Base-by-base conservation (phyloP, 2,888 invertebrate genomes). In the Gymnosoma rotundatum region DNA sequence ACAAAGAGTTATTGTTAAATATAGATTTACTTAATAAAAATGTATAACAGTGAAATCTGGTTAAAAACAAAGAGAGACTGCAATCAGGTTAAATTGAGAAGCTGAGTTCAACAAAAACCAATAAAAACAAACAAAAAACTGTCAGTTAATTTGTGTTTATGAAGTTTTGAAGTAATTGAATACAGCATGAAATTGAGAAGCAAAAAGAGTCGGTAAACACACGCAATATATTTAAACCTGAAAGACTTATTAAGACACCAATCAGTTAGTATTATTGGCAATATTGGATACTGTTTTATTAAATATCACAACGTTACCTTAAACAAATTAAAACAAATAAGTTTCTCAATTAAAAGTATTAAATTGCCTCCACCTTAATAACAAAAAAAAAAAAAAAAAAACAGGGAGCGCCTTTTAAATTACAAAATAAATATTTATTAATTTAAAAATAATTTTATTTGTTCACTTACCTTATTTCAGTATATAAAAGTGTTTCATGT, bases 381-480 rank as follows among this genome's bases (percentile, higher is more conserved):
- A n/a, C n/a, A n/a, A n/a, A n/a, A n/a, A n/a, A n/a, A n/a, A n/a
- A n/a, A n/a, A n/a, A n/a, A n/a, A n/a, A n/a, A 25, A 45, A 63
- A 63, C 0, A 32, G 54, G 74, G 74, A 64, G 74, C 54, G 74
- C 48, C 38, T 67, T 52, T 36, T 10, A 14, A 12, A 52, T 52
- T 38, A 7, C 18, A 6, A 56, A 60, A 50, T 10, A 42, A 18
- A 20, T 20, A 14, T 18, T 74, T 42, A 16, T 45, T 74, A 9
- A 42, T 54, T 32, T 54, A 18, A 42, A 64, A 64, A 54, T 54
- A 56, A 64, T 50, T 21, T 12, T 20, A 12, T 6, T 52, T 45
- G 20, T n/a, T 16, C 60, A 67, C 76, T 52, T 52, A 66, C 76
- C 67, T 50, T 67, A 25, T 60, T 64, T 64, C 5, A 58, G 50